Evolutionary conservation across 2,113 vertebrate genomes (phyloP).

Genomic region (Passerina amoena): DNA sequence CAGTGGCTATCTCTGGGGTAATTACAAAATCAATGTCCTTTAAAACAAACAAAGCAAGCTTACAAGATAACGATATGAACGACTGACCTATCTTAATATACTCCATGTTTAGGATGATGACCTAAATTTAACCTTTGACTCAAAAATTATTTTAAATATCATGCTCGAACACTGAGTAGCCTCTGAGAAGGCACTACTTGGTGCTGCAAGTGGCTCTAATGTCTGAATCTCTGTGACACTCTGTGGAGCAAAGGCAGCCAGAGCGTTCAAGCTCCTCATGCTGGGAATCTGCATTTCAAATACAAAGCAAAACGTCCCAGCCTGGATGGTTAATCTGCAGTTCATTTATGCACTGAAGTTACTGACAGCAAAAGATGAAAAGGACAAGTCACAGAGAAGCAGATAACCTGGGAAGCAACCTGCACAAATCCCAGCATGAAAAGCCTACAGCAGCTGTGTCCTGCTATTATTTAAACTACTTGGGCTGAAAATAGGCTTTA

Average conservation of each 20-base stretch:
- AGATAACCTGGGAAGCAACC: not conserved
- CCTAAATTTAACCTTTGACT: not conserved
- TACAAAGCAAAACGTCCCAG: not conserved
- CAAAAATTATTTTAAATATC: not conserved
- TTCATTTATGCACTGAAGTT: not conserved
- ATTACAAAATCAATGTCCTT: slow-evolving; percentile 51
- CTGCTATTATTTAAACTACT: not conserved
- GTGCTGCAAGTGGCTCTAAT: not conserved
- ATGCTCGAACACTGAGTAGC: not conserved
- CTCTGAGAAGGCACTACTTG: not conserved
- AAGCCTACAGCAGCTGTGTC: not conserved
- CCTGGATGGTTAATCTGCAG: not conserved
- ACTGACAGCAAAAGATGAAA: not conserved
- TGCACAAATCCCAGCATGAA: not conserved
- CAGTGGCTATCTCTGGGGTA: not conserved
- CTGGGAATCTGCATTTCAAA: not conserved
- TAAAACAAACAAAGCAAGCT: slow-evolving; percentile 16
- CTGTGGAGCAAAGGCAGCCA: not conserved
- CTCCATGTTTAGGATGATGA: not conserved
- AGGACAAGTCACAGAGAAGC: not conserved
- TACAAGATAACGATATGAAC: not conserved
- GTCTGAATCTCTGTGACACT: not conserved
- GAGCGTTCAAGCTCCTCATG: not conserved
- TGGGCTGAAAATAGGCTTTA: not conserved
- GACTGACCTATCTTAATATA: not conserved